A percentile compares a stretch with the other conserved stretches of the same genome.
These are phyloP conservation scores for Aporophyla nigra DNA, from an alignment of 2,888 invertebrate genomes.

Conservation along the genomic window DNA sequence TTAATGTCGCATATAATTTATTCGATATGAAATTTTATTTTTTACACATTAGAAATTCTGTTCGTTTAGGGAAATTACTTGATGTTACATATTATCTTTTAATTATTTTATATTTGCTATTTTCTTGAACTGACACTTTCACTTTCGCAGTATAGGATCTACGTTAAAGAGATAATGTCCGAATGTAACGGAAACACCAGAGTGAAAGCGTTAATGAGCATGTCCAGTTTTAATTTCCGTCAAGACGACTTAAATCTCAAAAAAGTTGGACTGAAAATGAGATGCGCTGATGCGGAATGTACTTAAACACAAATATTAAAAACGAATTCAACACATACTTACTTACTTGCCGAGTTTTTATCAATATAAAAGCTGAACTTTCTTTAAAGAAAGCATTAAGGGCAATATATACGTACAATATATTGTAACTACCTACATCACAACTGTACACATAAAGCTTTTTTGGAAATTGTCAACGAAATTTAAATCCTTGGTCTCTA, in stretches of 20 bases:
- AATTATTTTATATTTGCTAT: conserved; percentile 61
- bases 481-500: not conserved
- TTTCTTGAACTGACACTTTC: conserved; percentile 77
- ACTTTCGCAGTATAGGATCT: conserved; percentile 80
- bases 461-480: not conserved
- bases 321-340: conserved; percentile 9
- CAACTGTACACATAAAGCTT: not conserved
- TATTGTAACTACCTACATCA: not conserved
- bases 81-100: conserved; percentile 50
- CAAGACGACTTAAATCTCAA: conserved; percentile 75
- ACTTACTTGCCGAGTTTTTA: conserved; percentile 6
- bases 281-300: conserved; percentile 44
- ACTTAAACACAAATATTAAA: conserved; percentile 33
- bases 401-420: not conserved
- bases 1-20: conserved; percentile 51
- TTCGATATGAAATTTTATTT: conserved; percentile 57
- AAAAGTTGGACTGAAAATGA: conserved; percentile 54
- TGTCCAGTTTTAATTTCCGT: conserved; percentile 85
- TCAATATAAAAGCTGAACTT: conserved; percentile 19
- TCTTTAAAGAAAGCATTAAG: not conserved
- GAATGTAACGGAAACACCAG: conserved; percentile 83
- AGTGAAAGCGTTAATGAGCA: conserved; percentile 87
- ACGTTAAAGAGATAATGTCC: conserved; percentile 81
- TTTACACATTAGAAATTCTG: conserved; percentile 62
- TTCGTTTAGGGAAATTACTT: conserved; percentile 41